Evolutionary conservation across 1,140 invertebrate species (phyloP).

Genomic region (Zaprionus lachaisei): DNA sequence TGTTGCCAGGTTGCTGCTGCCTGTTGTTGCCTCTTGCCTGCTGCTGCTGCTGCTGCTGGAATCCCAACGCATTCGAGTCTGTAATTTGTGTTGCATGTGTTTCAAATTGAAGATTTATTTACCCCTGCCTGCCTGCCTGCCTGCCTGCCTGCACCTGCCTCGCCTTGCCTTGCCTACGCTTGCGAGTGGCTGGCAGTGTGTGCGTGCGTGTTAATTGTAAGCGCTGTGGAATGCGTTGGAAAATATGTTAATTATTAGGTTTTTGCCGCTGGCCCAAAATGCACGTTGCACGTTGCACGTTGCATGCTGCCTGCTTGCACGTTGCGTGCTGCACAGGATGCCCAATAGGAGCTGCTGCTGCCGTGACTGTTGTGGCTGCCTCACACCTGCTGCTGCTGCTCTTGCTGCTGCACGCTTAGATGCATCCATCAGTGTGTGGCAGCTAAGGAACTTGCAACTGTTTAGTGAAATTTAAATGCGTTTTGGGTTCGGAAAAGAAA

Average conservation of each 20-base stretch:
- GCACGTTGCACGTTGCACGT: conserved; percentile 21
- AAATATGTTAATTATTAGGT: conserved; percentile 83
- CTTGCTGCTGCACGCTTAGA: conserved; percentile 5
- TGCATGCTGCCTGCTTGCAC: conserved; percentile 15
- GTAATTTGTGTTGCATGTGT: conserved; percentile 83
- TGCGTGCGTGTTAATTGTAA: conserved; percentile 82
- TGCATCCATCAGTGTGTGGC: conserved; percentile 28
- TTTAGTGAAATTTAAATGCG: conserved; percentile 68
- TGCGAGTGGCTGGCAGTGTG: conserved; percentile 4
- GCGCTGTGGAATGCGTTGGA: conserved; percentile 81
- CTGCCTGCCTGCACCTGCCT: neutral
- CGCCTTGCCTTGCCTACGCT: neutral
- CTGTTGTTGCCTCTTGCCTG: conserved; percentile 31
- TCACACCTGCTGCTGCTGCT: conserved; percentile 62
- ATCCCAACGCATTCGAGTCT: conserved; percentile 64
- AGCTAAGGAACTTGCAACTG: conserved; percentile 10
- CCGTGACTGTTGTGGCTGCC: neutral
- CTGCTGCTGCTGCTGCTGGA: conserved; percentile 35
- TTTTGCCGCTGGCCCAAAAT: conserved; percentile 56
- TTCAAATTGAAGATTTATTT: conserved; percentile 84
- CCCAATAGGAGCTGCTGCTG: conserved; percentile 3
- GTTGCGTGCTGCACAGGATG: conserved; percentile 35
- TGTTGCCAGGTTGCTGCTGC: conserved; percentile 31
- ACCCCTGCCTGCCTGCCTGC: conserved; percentile 11
- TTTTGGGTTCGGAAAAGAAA: conserved; percentile 57